phyloP scores from a whole-genome alignment of 2,797 vertebrate genomes.

The Linurgus olivaceus region DNA sequence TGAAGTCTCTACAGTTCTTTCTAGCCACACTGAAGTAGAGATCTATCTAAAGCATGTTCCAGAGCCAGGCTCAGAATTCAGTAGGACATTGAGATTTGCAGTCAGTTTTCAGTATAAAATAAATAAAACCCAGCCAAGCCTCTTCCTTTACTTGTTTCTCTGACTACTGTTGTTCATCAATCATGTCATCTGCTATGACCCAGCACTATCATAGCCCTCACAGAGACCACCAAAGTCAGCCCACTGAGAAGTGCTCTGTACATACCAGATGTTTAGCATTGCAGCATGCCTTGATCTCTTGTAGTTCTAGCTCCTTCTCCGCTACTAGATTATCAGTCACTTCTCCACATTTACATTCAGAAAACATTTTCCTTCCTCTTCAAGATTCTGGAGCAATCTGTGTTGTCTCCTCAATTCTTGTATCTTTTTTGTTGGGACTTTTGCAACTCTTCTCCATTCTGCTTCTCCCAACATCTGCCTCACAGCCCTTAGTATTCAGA shows the following conservation, averaged over 20 bases:
- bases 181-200: background rate
- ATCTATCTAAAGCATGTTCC: background rate
- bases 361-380: background rate
- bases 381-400: background rate
- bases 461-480: background rate
- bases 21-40: background rate
- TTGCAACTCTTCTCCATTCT: background rate
- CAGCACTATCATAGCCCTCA: background rate
- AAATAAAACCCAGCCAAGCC: background rate
- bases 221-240: background rate
- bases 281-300: background rate
- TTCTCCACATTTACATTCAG: fast-evolving
- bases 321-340: background rate
- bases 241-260: background rate
- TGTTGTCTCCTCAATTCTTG: background rate
- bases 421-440: background rate
- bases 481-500: background rate
- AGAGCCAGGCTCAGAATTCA: background rate
- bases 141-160: background rate
- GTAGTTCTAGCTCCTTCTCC: background rate
- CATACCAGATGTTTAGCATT: background rate
- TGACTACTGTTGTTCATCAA: background rate
- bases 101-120: background rate
- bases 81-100: background rate
- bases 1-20: background rate